phyloP scores from a whole-genome alignment of 2,797 vertebrate genomes.

The Dermochelys coriacea region DNA sequence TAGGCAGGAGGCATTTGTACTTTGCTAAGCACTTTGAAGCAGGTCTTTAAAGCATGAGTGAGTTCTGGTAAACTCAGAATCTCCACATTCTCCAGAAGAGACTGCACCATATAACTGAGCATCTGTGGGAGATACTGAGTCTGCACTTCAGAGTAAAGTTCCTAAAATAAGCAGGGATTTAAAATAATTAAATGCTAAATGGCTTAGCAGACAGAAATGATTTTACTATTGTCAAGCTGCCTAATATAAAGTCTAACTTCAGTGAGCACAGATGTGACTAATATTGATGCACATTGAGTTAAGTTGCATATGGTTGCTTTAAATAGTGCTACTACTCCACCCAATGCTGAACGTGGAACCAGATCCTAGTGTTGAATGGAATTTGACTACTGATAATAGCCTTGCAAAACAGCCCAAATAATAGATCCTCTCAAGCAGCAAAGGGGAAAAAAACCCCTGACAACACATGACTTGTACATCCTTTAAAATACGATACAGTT shows the following conservation, averaged over 20 bases:
- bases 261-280: not conserved
- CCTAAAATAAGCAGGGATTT: slow-evolving; percentile 78
- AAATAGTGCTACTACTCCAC: not conserved
- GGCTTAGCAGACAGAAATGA: not conserved
- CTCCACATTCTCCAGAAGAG: slow-evolving; percentile 83
- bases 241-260: not conserved
- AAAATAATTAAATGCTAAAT: not conserved
- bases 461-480: not conserved
- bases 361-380: not conserved
- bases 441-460: no score
- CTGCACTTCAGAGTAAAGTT: slow-evolving; percentile 96
- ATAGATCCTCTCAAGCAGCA: not conserved
- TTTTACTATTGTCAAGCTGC: not conserved
- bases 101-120: slow-evolving; percentile 89
- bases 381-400: not conserved
- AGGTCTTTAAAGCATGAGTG: slow-evolving; percentile 89
- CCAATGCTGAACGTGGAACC: not conserved
- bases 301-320: not conserved
- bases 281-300: not conserved
- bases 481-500: not conserved
- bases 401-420: not conserved
- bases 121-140: slow-evolving; percentile 94
- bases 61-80: slow-evolving; percentile 87
- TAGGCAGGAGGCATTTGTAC: slow-evolving; percentile 97
- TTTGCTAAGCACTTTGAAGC: slow-evolving; percentile 96